A percentile compares a stretch with the other conserved stretches of the same genome.
Conservation (phyloP, 2,797 vertebrate species). For the Artibeus lituratus region DNA sequence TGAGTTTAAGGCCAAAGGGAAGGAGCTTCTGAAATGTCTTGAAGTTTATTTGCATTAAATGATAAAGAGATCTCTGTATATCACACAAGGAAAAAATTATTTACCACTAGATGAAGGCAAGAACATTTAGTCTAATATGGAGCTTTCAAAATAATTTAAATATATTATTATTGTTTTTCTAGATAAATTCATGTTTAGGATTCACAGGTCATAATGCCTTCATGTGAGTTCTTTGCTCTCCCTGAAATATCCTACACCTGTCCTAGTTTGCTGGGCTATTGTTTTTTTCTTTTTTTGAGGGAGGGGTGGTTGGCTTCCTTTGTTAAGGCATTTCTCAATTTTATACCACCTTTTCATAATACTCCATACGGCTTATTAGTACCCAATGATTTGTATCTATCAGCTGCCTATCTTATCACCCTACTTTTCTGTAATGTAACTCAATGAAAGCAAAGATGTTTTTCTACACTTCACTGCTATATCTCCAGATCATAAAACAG, state of each 20-base stretch:
- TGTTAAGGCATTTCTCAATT: background rate
- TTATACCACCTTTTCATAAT: background rate
- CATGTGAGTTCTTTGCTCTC: background rate
- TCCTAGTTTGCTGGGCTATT: background rate
- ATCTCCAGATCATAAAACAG: background rate
- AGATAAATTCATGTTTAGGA: background rate
- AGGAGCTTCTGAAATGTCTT: background rate
- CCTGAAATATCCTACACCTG: fast-evolving
- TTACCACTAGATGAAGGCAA: background rate
- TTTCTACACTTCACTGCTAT: background rate
- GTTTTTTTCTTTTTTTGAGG: background rate
- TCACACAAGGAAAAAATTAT: background rate
- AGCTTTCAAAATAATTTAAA: background rate
- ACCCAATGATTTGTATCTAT: background rate
- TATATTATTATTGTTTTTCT: background rate
- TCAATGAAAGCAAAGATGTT: background rate
- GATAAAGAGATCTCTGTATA: background rate
- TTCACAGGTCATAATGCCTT: fast-evolving
- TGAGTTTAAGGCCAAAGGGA: background rate
- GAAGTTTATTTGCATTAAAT: background rate
- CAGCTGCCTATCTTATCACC: background rate
- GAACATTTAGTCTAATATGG: background rate
- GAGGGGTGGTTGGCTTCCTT: background rate
- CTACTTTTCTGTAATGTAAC: background rate
- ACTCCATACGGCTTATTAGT: background rate